Evolutionary conservation across 2,888 invertebrate species (phyloP), one percentile per base, ranked within the genome.

Genomic region (Volucella inanis): DNA sequence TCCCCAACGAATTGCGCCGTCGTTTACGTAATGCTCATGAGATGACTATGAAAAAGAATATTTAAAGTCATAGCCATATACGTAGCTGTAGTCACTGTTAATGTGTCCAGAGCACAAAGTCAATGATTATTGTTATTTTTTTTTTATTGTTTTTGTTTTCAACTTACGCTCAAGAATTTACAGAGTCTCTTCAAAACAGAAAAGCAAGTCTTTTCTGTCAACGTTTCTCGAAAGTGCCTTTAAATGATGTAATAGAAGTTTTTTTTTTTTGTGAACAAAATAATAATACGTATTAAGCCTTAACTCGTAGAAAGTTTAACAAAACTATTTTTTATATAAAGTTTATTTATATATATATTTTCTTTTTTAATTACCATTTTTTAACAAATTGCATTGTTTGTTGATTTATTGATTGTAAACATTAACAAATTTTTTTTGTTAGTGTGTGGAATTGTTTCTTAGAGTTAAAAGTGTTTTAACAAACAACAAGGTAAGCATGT

Each of bases 1-100:
- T 99, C 92, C 99, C 99, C 0, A 94, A 94, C 47, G 99, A 99
- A 92, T 93, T 99, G 89, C 95, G 98, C 79, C 96, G 98, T 87
- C 95, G 99, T 15, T 94, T 99, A 91, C 96, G 98, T 87, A 96
- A 97, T 88, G 97, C 98, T 88, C 97, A 97, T 90, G 96, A 97
- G 90, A 95, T 96, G 90, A 95, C 96, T 52, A 94, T 95, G 87
- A 94, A 94, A 88, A 93, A 94, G 89, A 90, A 87, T 79, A 86
- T 89, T 77, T 91, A 89, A 79, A 65, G 8, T 50, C 8, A 57
- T 18, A 50, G 41, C 15, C 38, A 38, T 11, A 39, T 12, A 43
- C 4, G 41, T 45, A 61, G 68, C 41, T 62, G 12, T 12, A 47
- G 50, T 57, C 70, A 71, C 55, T 50, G 38, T 15, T 15, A 71